phyloP scores from a whole-genome alignment of 2,888 invertebrate species.

The Minunthozetes semirufus region DNA sequence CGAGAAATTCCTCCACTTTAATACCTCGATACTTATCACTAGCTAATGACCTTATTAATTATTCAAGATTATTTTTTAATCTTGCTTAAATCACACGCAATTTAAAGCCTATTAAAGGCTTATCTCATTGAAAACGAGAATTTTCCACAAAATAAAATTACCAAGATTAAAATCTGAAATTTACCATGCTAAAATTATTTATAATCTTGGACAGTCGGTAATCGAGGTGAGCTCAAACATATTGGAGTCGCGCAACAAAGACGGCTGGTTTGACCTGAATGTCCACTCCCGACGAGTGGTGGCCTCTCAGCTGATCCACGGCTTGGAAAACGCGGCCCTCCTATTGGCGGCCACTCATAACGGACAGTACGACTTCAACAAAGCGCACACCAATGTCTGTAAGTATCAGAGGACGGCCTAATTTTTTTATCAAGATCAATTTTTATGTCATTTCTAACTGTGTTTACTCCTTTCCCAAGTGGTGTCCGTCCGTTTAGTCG shows the following conservation, averaged over 20 bases:
- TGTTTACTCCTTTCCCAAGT: background rate
- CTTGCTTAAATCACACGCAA: no score
- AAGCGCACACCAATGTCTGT: conserved; percentile 38
- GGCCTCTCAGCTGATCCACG: conserved; percentile 46
- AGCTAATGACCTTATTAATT: no score
- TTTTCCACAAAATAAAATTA: no score
- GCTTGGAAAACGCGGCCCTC: conserved; percentile 47
- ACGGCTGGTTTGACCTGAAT: conserved; percentile 47
- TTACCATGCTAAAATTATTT: background rate
- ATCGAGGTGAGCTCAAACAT: conserved; percentile 47
- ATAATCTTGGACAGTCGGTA: conserved; percentile 44
- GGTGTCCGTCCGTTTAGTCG: conserved; percentile 16
- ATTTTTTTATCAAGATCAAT: background rate
- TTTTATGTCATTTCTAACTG: background rate
- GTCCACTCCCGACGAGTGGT: conserved; percentile 44
- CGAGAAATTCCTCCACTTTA: no score
- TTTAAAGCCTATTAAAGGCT: no score
- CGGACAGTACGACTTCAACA: conserved; percentile 34
- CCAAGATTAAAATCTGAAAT: no score
- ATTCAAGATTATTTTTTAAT: no score
- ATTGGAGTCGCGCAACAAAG: conserved; percentile 44
- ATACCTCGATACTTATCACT: no score
- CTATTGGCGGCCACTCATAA: conserved; percentile 45
- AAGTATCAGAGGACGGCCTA: conserved; percentile 12
- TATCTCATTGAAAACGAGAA: no score